Evolutionary conservation across 30 jellyfish, hydroid and myxozoan genomes (phyloP).

Genomic region (Turritopsis dohrnii): DNA sequence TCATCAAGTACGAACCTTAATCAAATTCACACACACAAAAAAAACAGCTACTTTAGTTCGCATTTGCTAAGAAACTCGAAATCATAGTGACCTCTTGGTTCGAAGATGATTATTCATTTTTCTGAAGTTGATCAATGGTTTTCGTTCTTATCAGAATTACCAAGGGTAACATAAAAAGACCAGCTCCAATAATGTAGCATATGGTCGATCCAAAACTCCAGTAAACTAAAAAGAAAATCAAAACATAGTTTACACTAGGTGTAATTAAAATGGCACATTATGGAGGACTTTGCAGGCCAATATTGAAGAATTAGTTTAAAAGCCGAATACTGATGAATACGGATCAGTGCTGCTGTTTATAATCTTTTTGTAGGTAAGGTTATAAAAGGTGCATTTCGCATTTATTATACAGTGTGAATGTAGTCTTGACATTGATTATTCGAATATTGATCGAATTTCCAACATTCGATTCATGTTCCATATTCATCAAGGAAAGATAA

Average conservation of each 20-base stretch:
- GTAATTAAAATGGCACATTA: too few relatives aligned
- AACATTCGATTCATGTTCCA: not conserved
- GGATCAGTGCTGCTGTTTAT: too few relatives aligned
- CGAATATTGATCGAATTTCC: not conserved
- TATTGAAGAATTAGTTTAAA: not conserved
- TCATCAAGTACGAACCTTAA: too few relatives aligned
- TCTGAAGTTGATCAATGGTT: not conserved
- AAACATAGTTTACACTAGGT: not conserved
- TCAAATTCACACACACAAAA: too few relatives aligned
- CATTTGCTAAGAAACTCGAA: too few relatives aligned
- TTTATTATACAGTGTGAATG: not conserved
- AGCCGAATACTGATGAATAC: too few relatives aligned
- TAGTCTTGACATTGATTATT: not conserved
- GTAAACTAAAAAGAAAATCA: slow-evolving; percentile 49
- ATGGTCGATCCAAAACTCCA: slow-evolving; percentile 91
- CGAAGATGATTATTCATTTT: not conserved
- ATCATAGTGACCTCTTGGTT: not conserved
- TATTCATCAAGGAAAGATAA: not conserved
- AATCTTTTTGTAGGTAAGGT: too few relatives aligned
- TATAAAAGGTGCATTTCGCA: not conserved
- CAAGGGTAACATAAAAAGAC: slow-evolving; percentile 62
- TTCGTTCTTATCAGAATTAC: slow-evolving; percentile 13
- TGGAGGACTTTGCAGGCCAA: not conserved
- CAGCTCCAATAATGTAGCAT: slow-evolving; percentile 80
- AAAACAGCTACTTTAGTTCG: too few relatives aligned